Conservation (phyloP, 1,140 invertebrate species). For the Philopotamus ludificatus region DNA sequence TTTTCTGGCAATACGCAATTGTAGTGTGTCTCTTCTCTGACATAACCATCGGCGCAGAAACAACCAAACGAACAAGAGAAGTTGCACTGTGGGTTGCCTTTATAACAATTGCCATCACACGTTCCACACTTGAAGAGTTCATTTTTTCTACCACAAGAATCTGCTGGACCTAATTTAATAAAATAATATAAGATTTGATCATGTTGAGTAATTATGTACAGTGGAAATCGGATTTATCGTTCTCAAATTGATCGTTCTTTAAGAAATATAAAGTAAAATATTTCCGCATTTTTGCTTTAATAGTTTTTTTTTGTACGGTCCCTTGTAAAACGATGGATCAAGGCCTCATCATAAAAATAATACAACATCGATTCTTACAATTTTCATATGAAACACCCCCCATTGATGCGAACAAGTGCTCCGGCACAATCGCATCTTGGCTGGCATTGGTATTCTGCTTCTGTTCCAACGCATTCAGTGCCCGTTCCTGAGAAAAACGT, state of each 20-base stretch:
- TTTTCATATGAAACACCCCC: too few relatives aligned
- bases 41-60: conserved; percentile 11
- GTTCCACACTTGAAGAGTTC: conserved; percentile 3
- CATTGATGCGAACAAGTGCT: too few relatives aligned
- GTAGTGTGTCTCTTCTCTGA: background rate
- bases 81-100: background rate
- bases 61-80: background rate
- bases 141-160: conserved; percentile 5
- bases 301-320: too few relatives aligned
- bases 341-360: too few relatives aligned
- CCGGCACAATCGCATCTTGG: conserved; percentile 8
- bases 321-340: too few relatives aligned
- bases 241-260: too few relatives aligned
- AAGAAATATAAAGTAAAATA: too few relatives aligned
- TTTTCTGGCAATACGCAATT: background rate
- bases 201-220: too few relatives aligned
- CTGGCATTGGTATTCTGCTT: conserved; percentile 4
- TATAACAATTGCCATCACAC: conserved; percentile 10
- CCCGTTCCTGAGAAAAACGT: background rate
- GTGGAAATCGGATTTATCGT: too few relatives aligned
- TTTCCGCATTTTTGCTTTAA: too few relatives aligned
- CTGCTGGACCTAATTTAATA: background rate
- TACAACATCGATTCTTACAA: too few relatives aligned
- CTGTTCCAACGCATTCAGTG: conserved; percentile 1
- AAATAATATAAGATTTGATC: too few relatives aligned